phyloP scores from a whole-genome alignment of 2,797 vertebrate species.

The Hozukius guyotensis region DNA sequence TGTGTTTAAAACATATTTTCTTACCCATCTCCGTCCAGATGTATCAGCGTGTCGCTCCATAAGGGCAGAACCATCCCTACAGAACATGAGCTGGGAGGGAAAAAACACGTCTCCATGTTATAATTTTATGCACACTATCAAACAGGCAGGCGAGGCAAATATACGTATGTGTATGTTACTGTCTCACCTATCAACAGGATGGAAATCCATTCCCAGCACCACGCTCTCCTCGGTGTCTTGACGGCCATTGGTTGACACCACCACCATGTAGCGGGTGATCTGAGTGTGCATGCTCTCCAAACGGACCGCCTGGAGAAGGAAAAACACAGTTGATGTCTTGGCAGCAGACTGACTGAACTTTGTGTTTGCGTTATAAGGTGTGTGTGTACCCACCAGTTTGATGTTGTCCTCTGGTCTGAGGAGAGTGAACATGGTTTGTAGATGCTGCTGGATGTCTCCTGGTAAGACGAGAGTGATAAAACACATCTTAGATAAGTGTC shows the following conservation, averaged over 20 bases:
- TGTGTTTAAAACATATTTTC: slow-evolving; percentile 32
- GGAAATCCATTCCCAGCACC: slow-evolving; percentile 97
- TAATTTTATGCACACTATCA: not conserved
- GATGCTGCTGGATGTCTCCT: slow-evolving; percentile 98
- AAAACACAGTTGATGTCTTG: not conserved
- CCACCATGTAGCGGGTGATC: slow-evolving; percentile 97
- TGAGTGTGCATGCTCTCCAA: slow-evolving; percentile 92
- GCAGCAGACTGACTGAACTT: not conserved
- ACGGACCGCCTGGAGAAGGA: slow-evolving; percentile 88
- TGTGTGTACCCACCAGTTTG: slow-evolving; percentile 88
- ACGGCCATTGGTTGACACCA: slow-evolving; percentile 95
- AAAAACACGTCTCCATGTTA: not conserved
- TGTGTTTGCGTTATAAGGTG: not conserved
- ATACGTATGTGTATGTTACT: not conserved
- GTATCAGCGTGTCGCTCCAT: slow-evolving; percentile 98
- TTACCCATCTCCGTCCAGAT: slow-evolving; percentile 99
- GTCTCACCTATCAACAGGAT: slow-evolving; percentile 89
- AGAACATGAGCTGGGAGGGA: slow-evolving; percentile 87
- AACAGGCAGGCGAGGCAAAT: not conserved
- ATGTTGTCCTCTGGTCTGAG: slow-evolving; percentile 98
- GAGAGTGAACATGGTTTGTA: slow-evolving; percentile 98
- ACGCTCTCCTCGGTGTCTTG: slow-evolving; percentile 98
- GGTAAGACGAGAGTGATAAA: slow-evolving; percentile 10
- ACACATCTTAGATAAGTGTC: not conserved
- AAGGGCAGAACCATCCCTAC: slow-evolving; percentile 96